Base-by-base conservation (phyloP, 2,113 vertebrate genomes). In the Hydrochoerus hydrochaeris region DNA sequence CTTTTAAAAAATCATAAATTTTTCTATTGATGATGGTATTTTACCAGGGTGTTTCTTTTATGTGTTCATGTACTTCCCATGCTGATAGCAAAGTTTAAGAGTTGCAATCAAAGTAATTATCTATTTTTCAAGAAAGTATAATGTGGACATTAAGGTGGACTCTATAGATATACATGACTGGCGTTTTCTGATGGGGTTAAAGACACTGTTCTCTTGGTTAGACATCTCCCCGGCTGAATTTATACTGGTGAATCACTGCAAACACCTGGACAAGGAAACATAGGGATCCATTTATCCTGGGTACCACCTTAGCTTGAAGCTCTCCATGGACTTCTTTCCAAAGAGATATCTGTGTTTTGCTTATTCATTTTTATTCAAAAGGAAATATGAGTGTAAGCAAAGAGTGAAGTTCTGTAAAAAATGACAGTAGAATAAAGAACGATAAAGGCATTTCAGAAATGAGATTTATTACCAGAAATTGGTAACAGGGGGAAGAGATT, bases 341-440 rank as follows among this genome's bases (percentile, higher is more conserved):
- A 67, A 85, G 86, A 44, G 35, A 38, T 44, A 52, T 77, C 13
- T 24, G 26, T 90, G 11, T 93, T 90, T 80, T 69, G 17, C 14
- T 69, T 88, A 85, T 62, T 92, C 22, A 67, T 54, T 96, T 63
- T 89, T 62, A 90, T 88, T 19, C 12, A 78, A 71, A 95, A 19
- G 58, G 13, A 95, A 94, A 77, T 57, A 3, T 92, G 62, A 35
- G 35, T 83, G 46, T 9, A 71, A 94, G 35, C 54, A 57, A 89
- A 82, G 57, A 62, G 1, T 49, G 38, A 80, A 32, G 17, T 89
- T 19, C 52, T 92, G 28, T 60, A 46, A 24, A 67, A 41, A 41
- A 63, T 19, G 85, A 46, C 13, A 24, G 20, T 60, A 22, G 49
- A 80, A 20, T 19, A 35, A 52, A 80, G 46, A 80, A 80, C 35